Base-by-base conservation (phyloP, 2,888 invertebrate species). In the Xestia c-nigrum region DNA sequence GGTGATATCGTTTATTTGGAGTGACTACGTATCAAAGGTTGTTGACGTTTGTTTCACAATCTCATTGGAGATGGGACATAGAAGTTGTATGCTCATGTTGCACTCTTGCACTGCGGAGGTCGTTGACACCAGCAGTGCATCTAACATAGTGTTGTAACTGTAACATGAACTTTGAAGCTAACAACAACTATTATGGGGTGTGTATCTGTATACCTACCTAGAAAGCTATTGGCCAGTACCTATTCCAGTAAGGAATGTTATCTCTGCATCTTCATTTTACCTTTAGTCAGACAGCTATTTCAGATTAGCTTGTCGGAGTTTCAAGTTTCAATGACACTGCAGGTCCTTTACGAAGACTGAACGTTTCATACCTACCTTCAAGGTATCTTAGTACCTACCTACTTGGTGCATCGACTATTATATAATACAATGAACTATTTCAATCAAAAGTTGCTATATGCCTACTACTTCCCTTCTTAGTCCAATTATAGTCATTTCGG, bases 11-110 rank as follows among this genome's bases (percentile, higher is more conserved):
- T 85, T 70, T 82, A 84, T 85, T 88, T 78, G 71, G 79, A 71
- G 77, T 63, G 57, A 67, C 55, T 73, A 64, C 72, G 81, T 82
- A 77, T 79, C 72, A 65, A 78, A 87, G 88, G 89, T 88, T 88
- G 85, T 86, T 87, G 85, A 81, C 85, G 88, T 79, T 87, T 73
- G 66, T 81, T 64, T 79, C 78, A 77, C 79, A 82, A 78, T 82
- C 79, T 71, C 70, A 57, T 76, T 73, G 43, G 52, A 66, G 71
- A 74, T 76, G 79, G 57, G 38, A 66, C 72, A 72, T 81, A 74
- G 69, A 50, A 75, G 77, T 72, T 63, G 72, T 67, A 68, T 84
- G 63, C 75, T 82, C 55, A 76, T 80, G 70, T 73, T 85, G 72
- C 72, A 65, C 80, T 79, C 76, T 78, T 80, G 46, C 66, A 74